Conservation (phyloP, 2,797 vertebrate genomes). For the Eulemur coronatus region DNA sequence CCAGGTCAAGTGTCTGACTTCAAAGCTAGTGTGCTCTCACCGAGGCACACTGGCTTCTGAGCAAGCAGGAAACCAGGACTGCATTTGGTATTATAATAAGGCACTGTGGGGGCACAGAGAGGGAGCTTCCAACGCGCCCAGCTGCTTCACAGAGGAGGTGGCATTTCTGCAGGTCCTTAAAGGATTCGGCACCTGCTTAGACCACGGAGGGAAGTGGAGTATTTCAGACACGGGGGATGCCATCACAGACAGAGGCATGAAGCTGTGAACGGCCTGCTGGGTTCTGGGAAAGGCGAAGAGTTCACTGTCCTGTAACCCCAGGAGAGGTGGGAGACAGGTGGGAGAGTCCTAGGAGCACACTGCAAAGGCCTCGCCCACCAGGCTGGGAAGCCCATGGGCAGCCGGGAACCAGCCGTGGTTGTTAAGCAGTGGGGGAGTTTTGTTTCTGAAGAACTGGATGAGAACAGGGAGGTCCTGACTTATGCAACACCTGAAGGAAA, state of each 20-base stretch:
- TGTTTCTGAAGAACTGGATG: neutral
- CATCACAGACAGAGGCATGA: neutral
- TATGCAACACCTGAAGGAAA: neutral
- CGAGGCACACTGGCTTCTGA: neutral
- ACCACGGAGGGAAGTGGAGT: neutral
- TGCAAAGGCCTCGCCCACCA: neutral
- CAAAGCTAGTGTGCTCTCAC: neutral
- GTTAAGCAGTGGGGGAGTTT: neutral
- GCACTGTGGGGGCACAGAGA: neutral
- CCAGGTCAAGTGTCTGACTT: neutral
- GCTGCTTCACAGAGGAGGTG: neutral
- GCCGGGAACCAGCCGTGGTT: neutral
- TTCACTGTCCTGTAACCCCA: neutral
- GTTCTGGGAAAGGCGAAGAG: neutral
- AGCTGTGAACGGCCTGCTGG: neutral
- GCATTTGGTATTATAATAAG: fast-evolving
- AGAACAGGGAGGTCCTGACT: neutral
- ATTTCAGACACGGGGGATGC: neutral
- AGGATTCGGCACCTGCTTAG: neutral
- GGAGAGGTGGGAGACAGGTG: neutral
- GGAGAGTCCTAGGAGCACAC: neutral
- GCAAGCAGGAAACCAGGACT: neutral
- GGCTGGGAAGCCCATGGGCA: neutral
- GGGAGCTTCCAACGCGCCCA: neutral
- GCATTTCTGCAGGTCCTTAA: neutral